These are phyloP conservation scores for Plutella xylostella DNA, from an alignment of 2,888 invertebrate genomes.

Conservation along the genomic window DNA sequence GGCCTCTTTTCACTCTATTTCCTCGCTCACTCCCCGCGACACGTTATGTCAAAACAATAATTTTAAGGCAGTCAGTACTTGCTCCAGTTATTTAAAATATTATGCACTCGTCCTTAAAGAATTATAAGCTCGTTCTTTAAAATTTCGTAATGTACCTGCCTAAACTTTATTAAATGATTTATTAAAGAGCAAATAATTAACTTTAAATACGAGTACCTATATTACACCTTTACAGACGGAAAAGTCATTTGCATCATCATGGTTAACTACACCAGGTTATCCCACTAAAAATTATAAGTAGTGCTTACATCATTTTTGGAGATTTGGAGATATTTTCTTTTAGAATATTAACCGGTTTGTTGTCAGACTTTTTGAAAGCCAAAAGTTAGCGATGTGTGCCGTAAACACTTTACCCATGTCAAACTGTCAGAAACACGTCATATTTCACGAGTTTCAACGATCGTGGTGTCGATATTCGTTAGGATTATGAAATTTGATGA, in stretches of 20 bases:
- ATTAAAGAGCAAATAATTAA: too few relatives aligned
- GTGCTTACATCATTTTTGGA: not conserved
- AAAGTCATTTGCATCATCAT: too few relatives aligned
- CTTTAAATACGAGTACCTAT: too few relatives aligned
- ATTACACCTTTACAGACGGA: too few relatives aligned
- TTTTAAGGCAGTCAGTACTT: not conserved
- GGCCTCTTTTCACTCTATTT: constrained; percentile 34
- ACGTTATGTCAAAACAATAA: constrained; percentile 29
- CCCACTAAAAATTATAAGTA: too few relatives aligned
- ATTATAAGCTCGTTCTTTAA: too few relatives aligned
- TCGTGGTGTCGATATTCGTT: constrained; percentile 43
- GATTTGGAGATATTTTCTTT: not conserved
- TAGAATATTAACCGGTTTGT: too few relatives aligned
- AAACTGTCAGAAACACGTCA: constrained; percentile 61
- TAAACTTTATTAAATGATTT: too few relatives aligned
- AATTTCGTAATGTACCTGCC: too few relatives aligned
- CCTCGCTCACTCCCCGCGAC: constrained; percentile 19
- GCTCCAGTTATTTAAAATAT: too few relatives aligned
- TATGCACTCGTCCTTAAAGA: too few relatives aligned
- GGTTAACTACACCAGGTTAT: too few relatives aligned
- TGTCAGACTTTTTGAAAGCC: constrained; percentile 37
- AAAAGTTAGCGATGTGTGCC: constrained; percentile 56
- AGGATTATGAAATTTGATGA: constrained; percentile 31
- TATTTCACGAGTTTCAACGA: constrained; percentile 44
- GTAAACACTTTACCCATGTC: constrained; percentile 57